Base-by-base conservation (phyloP, 2,888 invertebrate genomes). In the Graphium colonna region DNA sequence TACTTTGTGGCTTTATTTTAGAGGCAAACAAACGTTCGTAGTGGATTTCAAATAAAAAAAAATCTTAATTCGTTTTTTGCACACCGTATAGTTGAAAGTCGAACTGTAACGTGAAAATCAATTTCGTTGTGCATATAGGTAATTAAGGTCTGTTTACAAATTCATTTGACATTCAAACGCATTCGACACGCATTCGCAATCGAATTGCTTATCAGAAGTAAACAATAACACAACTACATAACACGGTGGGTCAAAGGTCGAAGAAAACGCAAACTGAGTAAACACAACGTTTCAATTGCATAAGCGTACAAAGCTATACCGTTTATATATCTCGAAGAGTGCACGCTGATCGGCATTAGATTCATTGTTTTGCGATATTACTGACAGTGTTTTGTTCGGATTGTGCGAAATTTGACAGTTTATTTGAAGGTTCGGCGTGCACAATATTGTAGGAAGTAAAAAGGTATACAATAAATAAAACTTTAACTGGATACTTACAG, bases 181-280 rank as follows among this genome's bases (percentile, higher is more conserved):
- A 42, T 9, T 13, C 36, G 51, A 52, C 40, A 46, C 15, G 18
- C 45, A 17, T 41, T 36, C n/a, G 12, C 12, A 15, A 28, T 15
- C 8, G 17, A 46, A 41, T 12, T 5, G 36, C 26, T 13, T 48
- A 36, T 17, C 16, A 36, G 13, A 38, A 21, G 42, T 43, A 52
- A 52, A 52, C 43, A 48, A 48, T 43, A 36, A 48, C 48, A 48
- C 31, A 12, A 38, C 36, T 15, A 13, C 42, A 39, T 39, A 10
- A 10, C 39, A 48, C 48, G 1, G 16, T 9, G 48, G n/a, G 13
- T 1, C 46, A 53, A 53, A 53, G 48, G 26, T 53, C 53, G 43
- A 28, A 13, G 13, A 43, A 43, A 36, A 12, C n/a, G 36, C 36
- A 36, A 36, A 36, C 12, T 1, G 36, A 12, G 12, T 36, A 36